Conservation (phyloP, 2,888 invertebrate species). For the Hedychridium roseum region DNA sequence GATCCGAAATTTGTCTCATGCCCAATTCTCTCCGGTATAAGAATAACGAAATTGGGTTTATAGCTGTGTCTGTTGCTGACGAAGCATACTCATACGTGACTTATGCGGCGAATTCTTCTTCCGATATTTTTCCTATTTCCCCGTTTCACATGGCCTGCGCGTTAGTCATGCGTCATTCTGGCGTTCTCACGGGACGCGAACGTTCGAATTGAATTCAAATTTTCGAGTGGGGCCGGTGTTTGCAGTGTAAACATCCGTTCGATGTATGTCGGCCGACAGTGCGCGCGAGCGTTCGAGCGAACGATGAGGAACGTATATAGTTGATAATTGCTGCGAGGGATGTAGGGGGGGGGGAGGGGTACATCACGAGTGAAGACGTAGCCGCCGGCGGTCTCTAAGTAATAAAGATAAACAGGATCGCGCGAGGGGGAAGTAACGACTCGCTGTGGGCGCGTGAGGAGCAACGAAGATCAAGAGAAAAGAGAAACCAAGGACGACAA, state of each 20-base stretch:
- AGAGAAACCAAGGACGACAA: neutral
- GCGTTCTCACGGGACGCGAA: neutral
- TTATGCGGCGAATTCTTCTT: no score
- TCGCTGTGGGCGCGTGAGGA: neutral
- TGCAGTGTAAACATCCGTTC: conserved; percentile 50
- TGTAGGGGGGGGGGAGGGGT: conserved; percentile 6
- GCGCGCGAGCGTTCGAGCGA: conserved; percentile 1
- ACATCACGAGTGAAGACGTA: conserved; percentile 9
- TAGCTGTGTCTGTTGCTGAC: no score
- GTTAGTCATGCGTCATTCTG: neutral
- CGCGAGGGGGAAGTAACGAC: conserved; percentile 18
- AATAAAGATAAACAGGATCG: conserved; percentile 50
- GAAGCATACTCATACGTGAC: no score
- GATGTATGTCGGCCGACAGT: conserved; percentile 32
- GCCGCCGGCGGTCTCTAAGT: conserved; percentile 26
- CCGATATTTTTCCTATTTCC: neutral
- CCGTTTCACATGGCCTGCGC: neutral
- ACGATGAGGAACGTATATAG: conserved; percentile 1
- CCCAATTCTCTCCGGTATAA: no score
- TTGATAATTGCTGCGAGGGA: conserved; percentile 32
- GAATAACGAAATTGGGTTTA: no score
- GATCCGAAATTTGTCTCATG: no score
- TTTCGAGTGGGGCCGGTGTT: conserved; percentile 45
- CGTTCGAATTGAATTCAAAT: conserved; percentile 51
- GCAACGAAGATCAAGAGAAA: neutral